Evolutionary conservation across 53 echinoderm and acorn worm species (phyloP), one percentile per base, ranked within the genome.

Genomic region (Zoroaster sp.): DNA sequence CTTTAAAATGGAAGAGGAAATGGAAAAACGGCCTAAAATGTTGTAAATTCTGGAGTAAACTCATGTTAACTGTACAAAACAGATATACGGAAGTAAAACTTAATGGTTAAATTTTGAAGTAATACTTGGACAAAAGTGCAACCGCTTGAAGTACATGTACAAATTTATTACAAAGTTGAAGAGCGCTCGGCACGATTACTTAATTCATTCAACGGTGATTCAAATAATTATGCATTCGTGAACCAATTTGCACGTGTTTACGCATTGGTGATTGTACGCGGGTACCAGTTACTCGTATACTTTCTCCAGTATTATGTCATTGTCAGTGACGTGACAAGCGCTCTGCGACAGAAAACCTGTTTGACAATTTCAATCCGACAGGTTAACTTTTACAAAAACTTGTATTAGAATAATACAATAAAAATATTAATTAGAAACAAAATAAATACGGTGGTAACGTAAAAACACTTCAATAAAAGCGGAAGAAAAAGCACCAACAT

Each of bases 401-500:
- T 59, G 63, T 28, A 59, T 25, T 25, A 59, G 4, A 9, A 59
- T 25, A 59, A 59, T 21, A 59, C 21, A 25, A 25, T 59, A 59
- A 59, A 59, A 59, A 28, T 28, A 28, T 59, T 59, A 25, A 28
- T 59, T 3, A 10, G 28, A 28, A 59, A 59, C 11, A 10, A 59
- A 59, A 59, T 59, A 59, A 59, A 59, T 59, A 59, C 63, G 63
- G 63, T 59, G 63, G 63, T 59, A 59, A 59, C 28, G 30, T 59
- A 38, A 36, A 72, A 72, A 72, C 20, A 4, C 40, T 40, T 38
- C 7, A 72, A 72, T 31, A 69, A 32, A 33, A 37, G n/a, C 5
- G 72, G 71, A 37, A 70, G 37, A 72, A 72, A 72, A 38, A 72
- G 72, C 72, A 72, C 72, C 72, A 72, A 72, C 15, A 72, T 38